These are phyloP conservation scores for Neolamprologus kungweensis DNA, from an alignment of 2,113 vertebrate genomes.

Conservation along the genomic window DNA sequence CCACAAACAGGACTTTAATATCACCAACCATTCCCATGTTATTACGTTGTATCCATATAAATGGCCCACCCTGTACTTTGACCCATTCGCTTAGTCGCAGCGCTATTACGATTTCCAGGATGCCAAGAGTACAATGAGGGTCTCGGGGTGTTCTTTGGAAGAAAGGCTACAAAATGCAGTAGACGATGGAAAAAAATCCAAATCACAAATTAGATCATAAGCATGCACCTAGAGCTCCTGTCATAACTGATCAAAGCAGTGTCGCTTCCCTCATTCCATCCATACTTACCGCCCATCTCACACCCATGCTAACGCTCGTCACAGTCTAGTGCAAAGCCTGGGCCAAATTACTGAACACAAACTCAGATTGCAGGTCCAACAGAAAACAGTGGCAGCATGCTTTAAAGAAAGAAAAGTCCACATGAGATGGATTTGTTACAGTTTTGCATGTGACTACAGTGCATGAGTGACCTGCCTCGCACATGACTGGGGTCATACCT, in stretches of 20 bases:
- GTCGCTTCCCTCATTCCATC: constrained; percentile 16
- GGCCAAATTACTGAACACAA: background rate
- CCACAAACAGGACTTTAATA: background rate
- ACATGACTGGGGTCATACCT: background rate
- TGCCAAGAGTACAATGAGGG: constrained; percentile 17
- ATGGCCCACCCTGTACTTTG: background rate
- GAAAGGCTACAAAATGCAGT: background rate
- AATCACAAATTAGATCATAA: constrained; percentile 7
- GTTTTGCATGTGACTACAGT: background rate
- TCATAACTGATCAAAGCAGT: constrained; percentile 7
- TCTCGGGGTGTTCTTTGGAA: constrained; percentile 55
- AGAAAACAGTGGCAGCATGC: constrained; percentile 59
- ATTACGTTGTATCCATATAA: rapidly evolving
- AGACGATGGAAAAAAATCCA: background rate
- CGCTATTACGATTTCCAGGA: background rate
- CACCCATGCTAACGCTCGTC: constrained; percentile 1
- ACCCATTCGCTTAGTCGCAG: background rate
- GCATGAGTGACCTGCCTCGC: background rate
- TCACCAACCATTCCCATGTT: background rate
- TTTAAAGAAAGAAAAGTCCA: background rate
- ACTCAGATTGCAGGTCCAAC: constrained; percentile 56
- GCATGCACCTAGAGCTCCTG: constrained; percentile 44
- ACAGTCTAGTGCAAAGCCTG: background rate
- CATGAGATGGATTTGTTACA: background rate
- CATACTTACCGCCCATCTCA: constrained; percentile 33